Evolutionary conservation across 2,888 invertebrate genomes (phyloP), one percentile per base, ranked within the genome.

Genomic region (Mycalesis mineus): DNA sequence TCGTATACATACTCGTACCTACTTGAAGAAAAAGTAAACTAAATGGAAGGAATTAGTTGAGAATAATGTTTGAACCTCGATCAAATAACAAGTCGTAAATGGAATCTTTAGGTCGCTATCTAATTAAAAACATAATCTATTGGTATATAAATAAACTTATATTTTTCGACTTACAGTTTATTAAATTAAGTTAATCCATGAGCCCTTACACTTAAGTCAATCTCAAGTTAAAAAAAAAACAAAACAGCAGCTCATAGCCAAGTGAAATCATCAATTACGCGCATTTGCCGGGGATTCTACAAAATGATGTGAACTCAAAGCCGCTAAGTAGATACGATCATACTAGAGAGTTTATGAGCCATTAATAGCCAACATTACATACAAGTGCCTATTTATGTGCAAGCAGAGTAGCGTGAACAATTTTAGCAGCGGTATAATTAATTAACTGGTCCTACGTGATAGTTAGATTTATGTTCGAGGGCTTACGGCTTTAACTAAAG

Each of bases 381-480:
- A 64, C 59, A 61, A 62, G 65, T 61, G 63, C 62, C 63, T 64
- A 63, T 65, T 66, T 66, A 62, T 66, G 65, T 59, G 65, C 65
- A 64, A 63, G 61, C 65, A 67, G 64, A 68, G 63, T 58, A 61
- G 64, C 68, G 69, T 70, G 67, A 69, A 67, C 68, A 69, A 67
- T 70, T 70, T 67, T 70, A 67, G 69, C 65, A 63, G 58, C 61
- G 59, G 61, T 57, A 63, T 67, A 68, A 69, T 68, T 68, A 66
- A 70, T 66, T 67, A 65, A 60, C 62, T 61, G 52, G 61, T 61
- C 61, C 62, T 62, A 64, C 64, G 64, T 65, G 62, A 65, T 65
- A 62, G 57, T 59, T 56, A 65, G 60, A 65, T 62, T 64, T 64
- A 64, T 62, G 54, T 51, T 14, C 15, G 31, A 54, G 56, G 63